Conservation (phyloP, 2,888 invertebrate species). For the Reticulitermes lucifugus region DNA sequence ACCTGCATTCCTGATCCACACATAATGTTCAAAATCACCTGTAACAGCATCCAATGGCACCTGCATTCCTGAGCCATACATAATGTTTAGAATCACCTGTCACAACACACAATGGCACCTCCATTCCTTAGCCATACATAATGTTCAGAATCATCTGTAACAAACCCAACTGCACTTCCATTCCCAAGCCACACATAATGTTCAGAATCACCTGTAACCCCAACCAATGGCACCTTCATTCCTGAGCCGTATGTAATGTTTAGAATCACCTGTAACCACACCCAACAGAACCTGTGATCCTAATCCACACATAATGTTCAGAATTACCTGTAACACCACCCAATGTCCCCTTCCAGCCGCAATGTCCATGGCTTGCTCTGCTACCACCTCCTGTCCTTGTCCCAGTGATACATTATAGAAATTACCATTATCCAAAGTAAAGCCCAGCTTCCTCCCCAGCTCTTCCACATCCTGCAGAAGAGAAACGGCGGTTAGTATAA, state of each 20-base stretch:
- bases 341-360: slow-evolving; percentile 91
- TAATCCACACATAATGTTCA: too few species aligned
- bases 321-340: slow-evolving; percentile 85
- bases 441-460: slow-evolving; percentile 85
- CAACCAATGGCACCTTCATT: too few species aligned
- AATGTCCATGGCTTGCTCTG: slow-evolving; percentile 92
- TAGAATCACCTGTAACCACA: neutral
- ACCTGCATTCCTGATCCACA: too few species aligned
- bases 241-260: too few species aligned
- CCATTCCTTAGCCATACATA: too few species aligned
- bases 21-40: slow-evolving; percentile 64
- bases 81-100: too few species aligned
- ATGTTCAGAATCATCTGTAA: neutral
- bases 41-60: slow-evolving; percentile 68
- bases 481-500: neutral
- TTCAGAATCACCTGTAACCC: neutral
- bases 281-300: too few species aligned
- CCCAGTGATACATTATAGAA: slow-evolving; percentile 97
- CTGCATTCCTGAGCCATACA: too few species aligned
- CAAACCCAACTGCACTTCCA: too few species aligned
- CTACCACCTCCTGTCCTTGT: slow-evolving; percentile 93
- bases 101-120: too few species aligned
- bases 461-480: slow-evolving; percentile 83
- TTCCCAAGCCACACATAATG: too few species aligned
- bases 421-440: slow-evolving; percentile 83